Conservation (phyloP, 2,797 vertebrate species). For the Rhodeus uyekii region DNA sequence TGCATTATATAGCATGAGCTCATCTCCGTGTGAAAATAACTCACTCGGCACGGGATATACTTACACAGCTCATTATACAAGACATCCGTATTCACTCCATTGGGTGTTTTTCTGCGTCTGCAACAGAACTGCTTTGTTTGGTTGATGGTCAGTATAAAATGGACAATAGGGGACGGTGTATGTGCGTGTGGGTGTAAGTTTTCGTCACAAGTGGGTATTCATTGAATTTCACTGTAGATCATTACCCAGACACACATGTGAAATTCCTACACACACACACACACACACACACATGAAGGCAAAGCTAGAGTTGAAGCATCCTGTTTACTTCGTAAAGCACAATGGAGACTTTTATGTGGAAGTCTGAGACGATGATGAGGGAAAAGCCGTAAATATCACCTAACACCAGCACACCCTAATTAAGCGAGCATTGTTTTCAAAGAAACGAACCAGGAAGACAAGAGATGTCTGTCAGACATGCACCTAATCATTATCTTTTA, state of each 20-base stretch:
- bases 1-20: not conserved
- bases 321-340: slow-evolving; percentile 49
- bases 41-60: slow-evolving; percentile 20
- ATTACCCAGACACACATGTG: slow-evolving; percentile 18
- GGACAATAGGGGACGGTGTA: slow-evolving; percentile 34
- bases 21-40: slow-evolving; percentile 29
- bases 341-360: slow-evolving; percentile 47
- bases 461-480: slow-evolving; percentile 26
- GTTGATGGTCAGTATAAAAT: slow-evolving; percentile 19
- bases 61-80: slow-evolving; percentile 47
- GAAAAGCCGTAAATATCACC: slow-evolving; percentile 42
- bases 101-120: slow-evolving; percentile 32
- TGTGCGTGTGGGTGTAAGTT: slow-evolving; percentile 26
- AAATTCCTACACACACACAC: slow-evolving; percentile 1
- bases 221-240: slow-evolving; percentile 24
- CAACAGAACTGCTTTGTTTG: slow-evolving; percentile 39
- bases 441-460: slow-evolving; percentile 1
- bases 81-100: slow-evolving; percentile 42
- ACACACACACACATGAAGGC: not conserved
- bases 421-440: slow-evolving; percentile 36
- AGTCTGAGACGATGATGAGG: slow-evolving; percentile 32
- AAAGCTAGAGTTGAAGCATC: slow-evolving; percentile 23
- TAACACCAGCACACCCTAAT: slow-evolving; percentile 25
- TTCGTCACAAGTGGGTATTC: slow-evolving; percentile 41
- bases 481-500: slow-evolving; percentile 41